Evolutionary conservation across 1,140 invertebrate species (phyloP).

Genomic region (Lordiphosa mommai): DNA sequence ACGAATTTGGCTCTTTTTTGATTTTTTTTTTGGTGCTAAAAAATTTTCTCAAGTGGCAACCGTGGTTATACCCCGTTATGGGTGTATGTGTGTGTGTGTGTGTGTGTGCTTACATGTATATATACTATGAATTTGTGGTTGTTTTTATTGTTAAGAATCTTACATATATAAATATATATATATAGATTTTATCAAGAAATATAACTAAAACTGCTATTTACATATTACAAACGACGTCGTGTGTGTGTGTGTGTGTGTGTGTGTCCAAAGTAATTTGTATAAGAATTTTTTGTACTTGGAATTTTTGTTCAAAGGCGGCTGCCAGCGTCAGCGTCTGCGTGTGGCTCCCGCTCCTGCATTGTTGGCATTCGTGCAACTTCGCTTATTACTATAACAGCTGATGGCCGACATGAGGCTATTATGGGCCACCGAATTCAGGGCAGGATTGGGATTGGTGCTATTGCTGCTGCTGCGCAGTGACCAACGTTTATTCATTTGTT

Average conservation of each 20-base stretch:
- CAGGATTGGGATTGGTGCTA: not conserved
- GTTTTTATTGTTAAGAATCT: slow-evolving; percentile 5
- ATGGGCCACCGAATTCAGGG: not conserved
- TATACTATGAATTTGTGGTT: slow-evolving; percentile 1
- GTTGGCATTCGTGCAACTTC: not conserved
- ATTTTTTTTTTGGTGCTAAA: too few relatives aligned
- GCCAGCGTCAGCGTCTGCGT: slow-evolving; percentile 15
- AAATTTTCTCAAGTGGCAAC: too few relatives aligned
- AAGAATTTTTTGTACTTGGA: slow-evolving; percentile 47
- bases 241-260: not conserved
- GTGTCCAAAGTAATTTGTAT: slow-evolving; percentile 18
- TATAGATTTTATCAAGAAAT: not conserved
- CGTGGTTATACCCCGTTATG: too few relatives aligned
- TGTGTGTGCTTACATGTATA: too few relatives aligned
- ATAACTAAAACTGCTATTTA: not conserved
- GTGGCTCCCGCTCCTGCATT: slow-evolving; percentile 2
- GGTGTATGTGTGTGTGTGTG: too few relatives aligned
- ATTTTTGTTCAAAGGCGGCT: slow-evolving; percentile 22
- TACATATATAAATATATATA: slow-evolving; percentile 7
- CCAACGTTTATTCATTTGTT: slow-evolving; percentile 59
- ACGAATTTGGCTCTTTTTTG: too few relatives aligned
- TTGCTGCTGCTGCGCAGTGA: slow-evolving; percentile 52
- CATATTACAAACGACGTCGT: slow-evolving; percentile 12
- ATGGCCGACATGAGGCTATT: slow-evolving; percentile 43
- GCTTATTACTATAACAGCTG: slow-evolving; percentile 43